Evolutionary conservation across 2,113 vertebrate species (phyloP).

Genomic region (Siniperca chuatsi): DNA sequence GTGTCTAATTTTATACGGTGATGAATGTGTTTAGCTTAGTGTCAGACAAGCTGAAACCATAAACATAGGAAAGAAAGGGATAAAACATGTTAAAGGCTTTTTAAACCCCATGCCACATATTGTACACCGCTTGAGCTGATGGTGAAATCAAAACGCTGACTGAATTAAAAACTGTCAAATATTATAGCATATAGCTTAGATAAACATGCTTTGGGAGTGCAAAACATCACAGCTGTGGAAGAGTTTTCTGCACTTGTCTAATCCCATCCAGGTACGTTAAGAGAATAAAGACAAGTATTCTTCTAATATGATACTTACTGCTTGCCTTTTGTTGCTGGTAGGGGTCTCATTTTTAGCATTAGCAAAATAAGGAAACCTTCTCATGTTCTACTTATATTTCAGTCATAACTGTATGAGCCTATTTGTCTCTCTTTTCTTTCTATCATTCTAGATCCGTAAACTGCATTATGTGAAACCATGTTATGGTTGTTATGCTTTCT

Average conservation of each 20-base stretch:
- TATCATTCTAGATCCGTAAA: background rate
- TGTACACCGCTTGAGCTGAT: conserved; percentile 50
- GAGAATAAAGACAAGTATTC: conserved; percentile 39
- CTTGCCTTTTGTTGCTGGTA: too few relatives aligned
- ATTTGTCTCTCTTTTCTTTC: background rate
- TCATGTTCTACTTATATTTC: conserved; percentile 4
- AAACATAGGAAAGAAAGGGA: conserved; percentile 43
- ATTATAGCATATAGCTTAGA: conserved; percentile 39
- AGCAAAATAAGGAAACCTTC: background rate
- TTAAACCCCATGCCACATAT: conserved; percentile 57
- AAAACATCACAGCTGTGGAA: conserved; percentile 33
- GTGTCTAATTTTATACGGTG: conserved; percentile 38
- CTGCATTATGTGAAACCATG: conserved; percentile 1
- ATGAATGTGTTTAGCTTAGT: conserved; percentile 67
- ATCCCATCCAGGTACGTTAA: conserved; percentile 35
- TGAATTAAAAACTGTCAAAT: conserved; percentile 66
- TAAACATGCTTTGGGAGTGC: conserved; percentile 47
- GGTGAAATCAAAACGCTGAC: conserved; percentile 69
- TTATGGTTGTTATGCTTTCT: background rate
- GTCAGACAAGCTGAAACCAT: conserved; percentile 60
- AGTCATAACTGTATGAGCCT: background rate
- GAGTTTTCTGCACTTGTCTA: conserved; percentile 45
- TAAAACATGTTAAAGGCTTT: conserved; percentile 72
- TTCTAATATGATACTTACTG: conserved; percentile 6
- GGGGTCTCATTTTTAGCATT: background rate